Conservation (phyloP, 2,888 invertebrate species). For the Lithodes maja region DNA sequence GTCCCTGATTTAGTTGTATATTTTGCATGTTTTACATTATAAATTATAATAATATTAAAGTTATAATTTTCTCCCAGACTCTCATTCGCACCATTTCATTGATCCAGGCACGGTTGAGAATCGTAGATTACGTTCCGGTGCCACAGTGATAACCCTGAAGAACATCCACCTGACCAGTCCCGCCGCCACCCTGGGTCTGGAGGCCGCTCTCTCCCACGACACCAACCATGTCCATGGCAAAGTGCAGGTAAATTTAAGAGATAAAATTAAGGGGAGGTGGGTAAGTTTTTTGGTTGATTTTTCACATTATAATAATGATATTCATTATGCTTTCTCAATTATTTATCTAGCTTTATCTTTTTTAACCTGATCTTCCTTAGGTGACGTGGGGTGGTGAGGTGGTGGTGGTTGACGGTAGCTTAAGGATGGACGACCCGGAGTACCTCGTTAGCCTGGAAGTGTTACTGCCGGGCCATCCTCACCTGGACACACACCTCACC, state of each 20-base stretch:
- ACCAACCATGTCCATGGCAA: constrained; percentile 3
- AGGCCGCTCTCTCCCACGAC: constrained; percentile 20
- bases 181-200: constrained; percentile 15
- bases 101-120: constrained; percentile 31
- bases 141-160: constrained; percentile 26
- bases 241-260: constrained; percentile 27
- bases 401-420: constrained; percentile 30
- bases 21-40: too few relatives aligned
- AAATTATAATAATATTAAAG: too few relatives aligned
- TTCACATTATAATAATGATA: too few relatives aligned
- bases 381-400: constrained; percentile 45
- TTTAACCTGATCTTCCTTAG: constrained; percentile 17
- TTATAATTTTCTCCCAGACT: too few relatives aligned
- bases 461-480: constrained; percentile 38
- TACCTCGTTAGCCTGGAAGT: constrained; percentile 33
- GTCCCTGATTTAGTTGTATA: too few relatives aligned
- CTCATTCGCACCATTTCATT: too few relatives aligned
- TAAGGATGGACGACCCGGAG: background rate
- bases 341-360: too few relatives aligned
- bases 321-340: too few relatives aligned
- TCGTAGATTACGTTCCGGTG: background rate
- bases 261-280: too few relatives aligned
- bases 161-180: constrained; percentile 24
- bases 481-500: constrained; percentile 46
- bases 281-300: too few relatives aligned